Conservation (phyloP, 2,113 vertebrate genomes). For the Dasyurus viverrinus region DNA sequence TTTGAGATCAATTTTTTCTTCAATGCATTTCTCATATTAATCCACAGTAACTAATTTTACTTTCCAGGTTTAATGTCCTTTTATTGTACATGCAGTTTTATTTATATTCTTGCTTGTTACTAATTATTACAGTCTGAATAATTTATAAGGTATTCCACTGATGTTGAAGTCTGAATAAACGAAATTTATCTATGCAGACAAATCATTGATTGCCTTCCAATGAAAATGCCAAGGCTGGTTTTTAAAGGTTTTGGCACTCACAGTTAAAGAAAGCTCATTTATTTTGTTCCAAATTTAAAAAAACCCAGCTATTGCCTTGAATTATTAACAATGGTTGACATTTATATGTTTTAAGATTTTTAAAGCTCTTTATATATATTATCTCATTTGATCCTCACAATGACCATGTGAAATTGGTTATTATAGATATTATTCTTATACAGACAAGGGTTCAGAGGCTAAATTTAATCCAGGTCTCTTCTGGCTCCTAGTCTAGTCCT, state of each 20-base stretch:
- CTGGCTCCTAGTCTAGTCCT: neutral
- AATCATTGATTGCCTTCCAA: conserved; percentile 49
- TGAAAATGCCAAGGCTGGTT: conserved; percentile 56
- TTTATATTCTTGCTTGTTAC: conserved; percentile 73
- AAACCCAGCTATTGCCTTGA: neutral
- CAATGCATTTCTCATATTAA: conserved; percentile 61
- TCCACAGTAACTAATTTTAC: conserved; percentile 73
- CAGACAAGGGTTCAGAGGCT: neutral
- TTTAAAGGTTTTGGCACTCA: conserved; percentile 50
- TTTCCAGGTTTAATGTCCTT: conserved; percentile 77
- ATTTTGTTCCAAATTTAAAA: conserved; percentile 50
- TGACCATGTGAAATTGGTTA: neutral
- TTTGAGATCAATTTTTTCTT: conserved; percentile 52
- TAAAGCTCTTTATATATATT: neutral
- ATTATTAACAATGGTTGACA: neutral
- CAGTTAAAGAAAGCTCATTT: conserved; percentile 43
- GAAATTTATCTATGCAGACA: conserved; percentile 69
- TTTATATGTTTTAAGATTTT: neutral
- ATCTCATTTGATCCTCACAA: neutral
- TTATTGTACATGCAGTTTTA: conserved; percentile 76
- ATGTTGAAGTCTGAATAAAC: conserved; percentile 72
- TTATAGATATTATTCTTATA: neutral
- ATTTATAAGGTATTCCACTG: conserved; percentile 73
- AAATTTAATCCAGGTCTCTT: neutral
- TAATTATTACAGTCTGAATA: conserved; percentile 78